Percentiles rank a stretch among this genome's conserved stretches.
Evolutionary conservation across 2,888 invertebrate species (phyloP).

Genomic region (Latrodectus hesperus): DNA sequence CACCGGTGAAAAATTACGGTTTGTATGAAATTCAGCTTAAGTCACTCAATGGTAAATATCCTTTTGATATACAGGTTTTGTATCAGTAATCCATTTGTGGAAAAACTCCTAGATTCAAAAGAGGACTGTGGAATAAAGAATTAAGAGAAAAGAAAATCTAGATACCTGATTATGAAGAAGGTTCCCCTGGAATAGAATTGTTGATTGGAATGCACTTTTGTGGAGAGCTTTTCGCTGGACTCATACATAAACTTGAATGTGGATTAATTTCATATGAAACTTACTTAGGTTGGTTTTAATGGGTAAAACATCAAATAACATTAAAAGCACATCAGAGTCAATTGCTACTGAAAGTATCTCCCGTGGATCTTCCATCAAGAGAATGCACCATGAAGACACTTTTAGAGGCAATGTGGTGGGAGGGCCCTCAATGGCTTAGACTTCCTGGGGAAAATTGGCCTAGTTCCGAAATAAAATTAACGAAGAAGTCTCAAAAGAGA

Average conservation of each 20-base stretch:
- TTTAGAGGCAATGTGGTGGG: background rate
- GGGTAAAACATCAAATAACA: background rate
- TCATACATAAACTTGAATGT: background rate
- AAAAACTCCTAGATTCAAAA: background rate
- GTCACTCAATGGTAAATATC: background rate
- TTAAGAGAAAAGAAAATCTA: conserved; percentile 8
- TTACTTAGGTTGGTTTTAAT: background rate
- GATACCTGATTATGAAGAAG: conserved; percentile 7
- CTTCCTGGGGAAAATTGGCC: background rate
- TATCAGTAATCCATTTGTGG: conserved; percentile 3
- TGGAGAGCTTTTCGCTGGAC: background rate
- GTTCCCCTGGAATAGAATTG: background rate
- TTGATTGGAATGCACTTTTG: conserved; percentile 2
- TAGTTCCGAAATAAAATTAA: background rate
- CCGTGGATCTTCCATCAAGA: background rate
- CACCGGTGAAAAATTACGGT: too few relatives aligned
- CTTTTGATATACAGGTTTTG: background rate
- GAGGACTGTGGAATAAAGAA: background rate
- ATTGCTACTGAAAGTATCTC: background rate
- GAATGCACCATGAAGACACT: background rate
- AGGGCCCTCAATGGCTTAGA: background rate
- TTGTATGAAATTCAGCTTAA: background rate
- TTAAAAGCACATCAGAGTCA: background rate
- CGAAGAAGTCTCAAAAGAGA: conserved; percentile 2
- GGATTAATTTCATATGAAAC: conserved; percentile 1